Evolutionary conservation across 2,113 vertebrate genomes (phyloP), one percentile per base, ranked within the genome.

Genomic region (Callipepla squamata): DNA sequence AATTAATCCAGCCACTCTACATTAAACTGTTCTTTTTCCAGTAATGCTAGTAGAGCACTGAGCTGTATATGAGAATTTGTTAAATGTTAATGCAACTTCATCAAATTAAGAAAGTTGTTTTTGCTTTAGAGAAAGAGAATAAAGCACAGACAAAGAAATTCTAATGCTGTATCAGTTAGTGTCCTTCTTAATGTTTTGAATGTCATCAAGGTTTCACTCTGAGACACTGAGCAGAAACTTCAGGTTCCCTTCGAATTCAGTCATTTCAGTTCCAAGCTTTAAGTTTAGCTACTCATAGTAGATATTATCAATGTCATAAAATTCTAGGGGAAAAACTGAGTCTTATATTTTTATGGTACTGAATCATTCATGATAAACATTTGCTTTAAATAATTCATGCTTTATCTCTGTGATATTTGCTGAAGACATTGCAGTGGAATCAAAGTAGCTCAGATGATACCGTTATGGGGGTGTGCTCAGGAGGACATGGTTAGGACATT

Each of bases 401-500:
- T 28, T 68, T 50, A 34, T 5, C 6, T 85, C 80, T 94, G 34
- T 32, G 21, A 70, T 67, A 63, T 34, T 87, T 90, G 59, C 62
- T 85, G 36, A 70, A 72, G 63, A 80, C 48, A 66, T 65, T 55
- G 32, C 55, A 80, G 57, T 22, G n/a, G 47, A 26, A 70, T 80
- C 68, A 65, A 73, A 91, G 36, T 28, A 77, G 72, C 53, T 84
- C 57, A 73, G 48, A 88, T 36, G 36, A n/a, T 45, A 80, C 53
- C 1, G 0, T 26, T 23, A 28, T 3, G 8, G 32, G 28, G n/a
- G 38, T 68, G 11, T 50, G 61, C 51, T 25, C 12, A 59, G 73
- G 48, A 93, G 38, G 57, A 95, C 66, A 32, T 89, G 80, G 82
- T 93, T 86, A 96, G 73, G 92, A 94, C 85, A 95, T 91, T 92